Conservation (phyloP, 2,888 invertebrate species). For the Trissolcus brochymenae region DNA sequence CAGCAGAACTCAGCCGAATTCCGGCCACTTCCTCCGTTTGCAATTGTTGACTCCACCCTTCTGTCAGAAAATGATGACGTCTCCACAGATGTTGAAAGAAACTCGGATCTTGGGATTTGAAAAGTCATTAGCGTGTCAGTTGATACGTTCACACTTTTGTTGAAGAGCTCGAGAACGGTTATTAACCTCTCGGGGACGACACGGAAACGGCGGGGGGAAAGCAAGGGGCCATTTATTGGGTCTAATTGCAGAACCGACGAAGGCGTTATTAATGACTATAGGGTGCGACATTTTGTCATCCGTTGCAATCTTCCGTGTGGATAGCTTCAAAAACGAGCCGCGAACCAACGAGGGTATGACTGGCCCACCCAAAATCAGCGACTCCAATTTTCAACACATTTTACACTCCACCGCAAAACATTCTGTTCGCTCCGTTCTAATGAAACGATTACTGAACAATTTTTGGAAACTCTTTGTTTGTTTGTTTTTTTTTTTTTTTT, state of each 20-base stretch:
- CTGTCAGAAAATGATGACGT: too few species aligned
- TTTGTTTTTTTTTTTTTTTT: too few species aligned
- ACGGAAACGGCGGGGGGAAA: conserved; percentile 49
- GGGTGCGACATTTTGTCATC: conserved; percentile 70
- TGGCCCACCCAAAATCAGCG: conserved; percentile 41
- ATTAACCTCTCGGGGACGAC: conserved; percentile 54
- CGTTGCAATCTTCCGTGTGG: conserved; percentile 63
- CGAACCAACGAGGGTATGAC: conserved; percentile 51
- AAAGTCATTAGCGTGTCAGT: conserved; percentile 13
- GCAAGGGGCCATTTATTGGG: conserved; percentile 62
- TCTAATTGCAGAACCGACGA: conserved; percentile 75
- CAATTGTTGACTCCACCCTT: not conserved
- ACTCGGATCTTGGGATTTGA: too few species aligned
- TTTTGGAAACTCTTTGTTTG: too few species aligned
- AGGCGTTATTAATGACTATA: conserved; percentile 74
- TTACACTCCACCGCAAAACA: not conserved
- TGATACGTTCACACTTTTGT: conserved; percentile 34
- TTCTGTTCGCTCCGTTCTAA: too few species aligned
- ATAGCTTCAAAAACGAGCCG: conserved; percentile 62
- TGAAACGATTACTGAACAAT: too few species aligned
- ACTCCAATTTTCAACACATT: conserved; percentile 24
- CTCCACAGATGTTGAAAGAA: too few species aligned
- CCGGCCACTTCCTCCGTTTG: conserved; percentile 5
- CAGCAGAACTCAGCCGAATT: not conserved
- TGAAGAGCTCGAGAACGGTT: conserved; percentile 32